Evolutionary conservation across 1,140 invertebrate genomes (phyloP).

Genomic region (Heterodera schachtii): DNA sequence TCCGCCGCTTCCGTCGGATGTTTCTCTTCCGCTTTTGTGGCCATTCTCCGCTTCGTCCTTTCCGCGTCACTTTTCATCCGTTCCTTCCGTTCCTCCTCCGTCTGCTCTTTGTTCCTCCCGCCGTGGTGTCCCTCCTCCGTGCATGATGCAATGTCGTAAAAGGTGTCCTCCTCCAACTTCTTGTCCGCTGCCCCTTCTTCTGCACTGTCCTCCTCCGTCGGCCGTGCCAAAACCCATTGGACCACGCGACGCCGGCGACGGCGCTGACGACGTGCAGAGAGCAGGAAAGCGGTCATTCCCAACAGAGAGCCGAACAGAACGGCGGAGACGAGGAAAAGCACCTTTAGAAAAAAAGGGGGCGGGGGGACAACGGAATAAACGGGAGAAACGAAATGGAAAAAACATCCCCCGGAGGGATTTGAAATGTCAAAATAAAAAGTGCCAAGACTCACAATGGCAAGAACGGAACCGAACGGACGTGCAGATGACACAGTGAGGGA

Average conservation of each 20-base stretch:
- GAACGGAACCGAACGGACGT: conserved; percentile 9
- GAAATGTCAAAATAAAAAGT: too few species aligned
- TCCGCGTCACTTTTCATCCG: background rate
- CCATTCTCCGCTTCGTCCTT: background rate
- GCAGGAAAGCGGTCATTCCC: conserved; percentile 13
- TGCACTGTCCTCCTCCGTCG: conserved; percentile 19
- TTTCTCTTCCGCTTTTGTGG: background rate
- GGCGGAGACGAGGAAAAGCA: conserved; percentile 12
- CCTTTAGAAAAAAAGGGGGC: background rate
- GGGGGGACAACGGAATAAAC: too few species aligned
- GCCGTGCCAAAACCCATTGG: conserved; percentile 30
- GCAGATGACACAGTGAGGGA: background rate
- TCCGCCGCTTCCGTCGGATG: too few species aligned
- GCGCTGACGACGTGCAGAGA: background rate
- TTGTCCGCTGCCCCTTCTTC: background rate
- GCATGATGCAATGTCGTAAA: background rate
- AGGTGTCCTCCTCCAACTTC: conserved; percentile 13
- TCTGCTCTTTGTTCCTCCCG: background rate
- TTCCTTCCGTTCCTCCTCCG: background rate
- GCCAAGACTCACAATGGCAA: background rate
- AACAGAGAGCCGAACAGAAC: conserved; percentile 13
- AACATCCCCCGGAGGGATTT: too few species aligned
- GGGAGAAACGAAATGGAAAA: too few species aligned
- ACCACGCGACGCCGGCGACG: conserved; percentile 17
- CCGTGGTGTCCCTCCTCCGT: background rate